These are phyloP conservation scores for Pantherophis alleghaniensis DNA, from an alignment of 2,797 vertebrate species.

Conservation along the genomic window DNA sequence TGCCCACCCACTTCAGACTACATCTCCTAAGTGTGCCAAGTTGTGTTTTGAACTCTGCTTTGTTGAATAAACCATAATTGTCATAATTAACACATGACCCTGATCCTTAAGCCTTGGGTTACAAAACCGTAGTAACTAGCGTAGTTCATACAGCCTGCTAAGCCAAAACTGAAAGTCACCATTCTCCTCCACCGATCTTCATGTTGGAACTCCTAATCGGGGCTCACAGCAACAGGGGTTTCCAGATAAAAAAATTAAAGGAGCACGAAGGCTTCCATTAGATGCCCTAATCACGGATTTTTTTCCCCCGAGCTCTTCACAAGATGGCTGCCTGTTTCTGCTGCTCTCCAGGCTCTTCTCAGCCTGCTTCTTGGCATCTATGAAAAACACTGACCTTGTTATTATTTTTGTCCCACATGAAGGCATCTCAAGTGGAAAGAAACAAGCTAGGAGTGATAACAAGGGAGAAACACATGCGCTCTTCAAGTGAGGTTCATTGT, in stretches of 20 bases:
- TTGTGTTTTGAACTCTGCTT: neutral
- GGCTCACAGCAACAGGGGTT: neutral
- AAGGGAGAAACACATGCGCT: neutral
- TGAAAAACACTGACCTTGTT: slow-evolving; percentile 9
- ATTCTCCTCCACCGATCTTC: neutral
- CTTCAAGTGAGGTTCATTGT: neutral
- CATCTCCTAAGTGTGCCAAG: neutral
- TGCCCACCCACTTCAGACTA: neutral
- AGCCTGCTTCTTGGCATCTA: neutral
- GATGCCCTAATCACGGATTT: neutral
- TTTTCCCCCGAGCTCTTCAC: neutral
- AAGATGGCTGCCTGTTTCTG: neutral
- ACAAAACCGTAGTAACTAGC: neutral
- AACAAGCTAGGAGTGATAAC: neutral
- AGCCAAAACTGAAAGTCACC: neutral
- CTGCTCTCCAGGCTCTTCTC: neutral
- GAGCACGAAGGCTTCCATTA: neutral
- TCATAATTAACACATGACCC: neutral
- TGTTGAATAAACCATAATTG: neutral
- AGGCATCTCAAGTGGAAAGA: slow-evolving; percentile 17
- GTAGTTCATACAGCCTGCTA: neutral
- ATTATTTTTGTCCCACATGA: slow-evolving; percentile 11
- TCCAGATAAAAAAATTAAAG: neutral
- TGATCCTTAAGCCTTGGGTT: neutral
- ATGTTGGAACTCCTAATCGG: neutral